phyloP scores from a whole-genome alignment of 30 jellyfish, hydroid and myxozoan genomes.

The Clytia hemisphaerica region DNA sequence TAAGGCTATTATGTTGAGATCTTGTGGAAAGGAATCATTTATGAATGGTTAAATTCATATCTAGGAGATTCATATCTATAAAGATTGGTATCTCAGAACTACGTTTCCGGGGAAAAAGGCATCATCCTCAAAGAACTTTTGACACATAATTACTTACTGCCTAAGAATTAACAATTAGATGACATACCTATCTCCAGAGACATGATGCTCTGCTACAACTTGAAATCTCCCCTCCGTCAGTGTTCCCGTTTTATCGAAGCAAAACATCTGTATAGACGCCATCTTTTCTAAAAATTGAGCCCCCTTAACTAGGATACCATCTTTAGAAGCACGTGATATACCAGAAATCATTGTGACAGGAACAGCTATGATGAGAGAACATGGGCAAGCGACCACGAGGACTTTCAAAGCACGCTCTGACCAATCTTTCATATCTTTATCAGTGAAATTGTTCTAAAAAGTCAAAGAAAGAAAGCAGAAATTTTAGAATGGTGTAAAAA shows the following conservation, averaged over 20 bases:
- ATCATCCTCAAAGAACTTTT: no score
- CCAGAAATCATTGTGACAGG: conserved; percentile 85
- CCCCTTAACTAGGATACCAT: conserved; percentile 73
- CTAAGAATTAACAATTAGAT: no score
- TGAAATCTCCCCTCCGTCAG: conserved; percentile 91
- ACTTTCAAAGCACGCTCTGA: conserved; percentile 72
- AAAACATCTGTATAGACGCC: conserved; percentile 49
- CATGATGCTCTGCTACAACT: conserved; percentile 29
- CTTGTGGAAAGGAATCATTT: no score
- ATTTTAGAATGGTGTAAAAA: no score
- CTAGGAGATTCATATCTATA: no score
- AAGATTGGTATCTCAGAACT: no score
- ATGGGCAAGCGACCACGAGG: conserved; percentile 81
- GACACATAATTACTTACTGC: no score
- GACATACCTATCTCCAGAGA: no score
- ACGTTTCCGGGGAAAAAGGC: no score
- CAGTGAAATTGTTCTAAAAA: neutral
- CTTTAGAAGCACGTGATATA: conserved; percentile 70
- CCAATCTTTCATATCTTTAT: conserved; percentile 22
- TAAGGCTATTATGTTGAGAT: no score
- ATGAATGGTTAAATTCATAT: no score
- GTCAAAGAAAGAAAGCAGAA: neutral
- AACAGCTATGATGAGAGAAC: conserved; percentile 82
- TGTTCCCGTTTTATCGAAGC: conserved; percentile 91
- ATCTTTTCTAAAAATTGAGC: conserved; percentile 51